Evolutionary conservation across 2,888 invertebrate species (phyloP).

Genomic region (Chromoteleia sp.): DNA sequence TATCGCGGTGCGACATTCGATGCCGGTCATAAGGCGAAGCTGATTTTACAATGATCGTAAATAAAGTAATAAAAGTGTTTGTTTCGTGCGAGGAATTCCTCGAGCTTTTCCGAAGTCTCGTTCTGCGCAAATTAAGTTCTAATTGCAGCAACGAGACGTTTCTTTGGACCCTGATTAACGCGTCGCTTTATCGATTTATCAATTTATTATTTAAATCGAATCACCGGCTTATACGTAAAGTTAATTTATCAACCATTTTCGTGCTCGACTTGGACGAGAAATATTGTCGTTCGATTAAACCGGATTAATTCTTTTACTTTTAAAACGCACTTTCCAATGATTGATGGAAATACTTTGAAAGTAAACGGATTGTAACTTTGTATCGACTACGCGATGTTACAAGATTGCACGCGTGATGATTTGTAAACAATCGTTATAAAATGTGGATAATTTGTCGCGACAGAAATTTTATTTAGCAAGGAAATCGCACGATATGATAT

Average conservation of each 20-base stretch:
- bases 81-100: slow-evolving; percentile 24
- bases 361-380: too few species aligned
- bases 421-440: slow-evolving; percentile 24
- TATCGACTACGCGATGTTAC: too few species aligned
- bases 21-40: slow-evolving; percentile 34
- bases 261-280: too few species aligned
- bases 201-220: slow-evolving; percentile 14
- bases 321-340: too few species aligned
- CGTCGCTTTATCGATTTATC: not conserved
- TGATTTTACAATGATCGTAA: slow-evolving; percentile 35
- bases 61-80: slow-evolving; percentile 59
- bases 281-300: too few species aligned
- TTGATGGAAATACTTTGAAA: too few species aligned
- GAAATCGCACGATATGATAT: slow-evolving; percentile 24
- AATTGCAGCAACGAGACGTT: not conserved
- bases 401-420: too few species aligned
- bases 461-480: slow-evolving; percentile 37
- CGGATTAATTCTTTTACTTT: too few species aligned
- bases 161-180: slow-evolving; percentile 26
- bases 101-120: slow-evolving; percentile 33
- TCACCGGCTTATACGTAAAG: too few species aligned
- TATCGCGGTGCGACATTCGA: too few species aligned
- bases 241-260: too few species aligned
- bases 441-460: slow-evolving; percentile 23
- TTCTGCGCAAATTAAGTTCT: not conserved